Percentiles rank a stretch among this genome's conserved stretches.
Conservation (phyloP, 2,888 invertebrate genomes). For the Tetranychus truncatus region DNA sequence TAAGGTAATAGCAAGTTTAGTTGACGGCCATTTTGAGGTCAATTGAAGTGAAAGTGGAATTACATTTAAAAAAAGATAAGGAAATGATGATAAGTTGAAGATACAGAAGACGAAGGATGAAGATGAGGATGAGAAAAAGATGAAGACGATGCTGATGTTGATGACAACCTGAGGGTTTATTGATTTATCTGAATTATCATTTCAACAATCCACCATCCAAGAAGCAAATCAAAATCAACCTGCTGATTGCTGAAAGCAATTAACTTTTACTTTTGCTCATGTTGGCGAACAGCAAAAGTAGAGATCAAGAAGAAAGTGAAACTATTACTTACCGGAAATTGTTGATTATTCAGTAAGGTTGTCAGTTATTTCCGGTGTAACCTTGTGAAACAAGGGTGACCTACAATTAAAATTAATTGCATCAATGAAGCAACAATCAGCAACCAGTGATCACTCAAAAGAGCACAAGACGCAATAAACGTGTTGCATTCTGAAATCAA, state of each 20-base stretch:
- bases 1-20: background rate
- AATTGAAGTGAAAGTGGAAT: background rate
- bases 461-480: no score
- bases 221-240: background rate
- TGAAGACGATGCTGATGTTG: background rate
- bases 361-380: slow-evolving; percentile 1
- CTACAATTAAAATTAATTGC: background rate
- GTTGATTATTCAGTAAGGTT: background rate
- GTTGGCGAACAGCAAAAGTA: background rate
- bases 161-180: background rate
- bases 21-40: background rate
- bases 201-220: no score
- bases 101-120: background rate
- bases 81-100: background rate
- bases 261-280: background rate
- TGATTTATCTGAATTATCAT: background rate
- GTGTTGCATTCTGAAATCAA: no score
- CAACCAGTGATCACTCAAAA: no score
- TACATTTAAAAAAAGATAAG: background rate
- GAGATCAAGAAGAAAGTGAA: background rate
- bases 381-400: slow-evolving; percentile 1
- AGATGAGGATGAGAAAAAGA: background rate
- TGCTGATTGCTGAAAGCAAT: background rate
- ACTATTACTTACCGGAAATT: background rate
- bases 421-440: background rate